Evolutionary conservation across 2,888 invertebrate species (phyloP).

Genomic region (Fragum fragum): DNA sequence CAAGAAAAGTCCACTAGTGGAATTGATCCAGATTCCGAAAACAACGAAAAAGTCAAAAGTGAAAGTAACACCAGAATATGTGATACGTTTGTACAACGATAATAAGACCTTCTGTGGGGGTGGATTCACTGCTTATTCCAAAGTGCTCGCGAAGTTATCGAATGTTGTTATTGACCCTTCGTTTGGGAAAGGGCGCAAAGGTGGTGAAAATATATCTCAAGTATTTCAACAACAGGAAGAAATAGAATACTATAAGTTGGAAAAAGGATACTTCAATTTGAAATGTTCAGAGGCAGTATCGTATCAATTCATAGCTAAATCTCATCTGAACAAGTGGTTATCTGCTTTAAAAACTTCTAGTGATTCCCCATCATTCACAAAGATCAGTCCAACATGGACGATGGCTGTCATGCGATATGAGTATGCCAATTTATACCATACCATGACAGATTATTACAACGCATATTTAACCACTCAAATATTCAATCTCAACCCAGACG

Average conservation of each 20-base stretch:
- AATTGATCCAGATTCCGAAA: neutral
- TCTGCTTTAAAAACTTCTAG: constrained; percentile 27
- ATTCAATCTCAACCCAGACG: constrained; percentile 69
- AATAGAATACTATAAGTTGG: constrained; percentile 71
- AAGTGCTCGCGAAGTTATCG: constrained; percentile 61
- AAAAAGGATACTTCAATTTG: constrained; percentile 73
- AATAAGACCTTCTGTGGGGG: constrained; percentile 47
- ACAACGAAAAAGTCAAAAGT: neutral
- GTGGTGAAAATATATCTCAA: constrained; percentile 71
- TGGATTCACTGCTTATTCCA: constrained; percentile 59
- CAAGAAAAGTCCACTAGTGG: neutral
- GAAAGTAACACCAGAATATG: neutral
- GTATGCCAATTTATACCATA: constrained; percentile 84
- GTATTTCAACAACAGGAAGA: constrained; percentile 76
- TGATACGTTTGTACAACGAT: neutral
- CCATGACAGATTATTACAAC: constrained; percentile 83
- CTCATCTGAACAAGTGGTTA: constrained; percentile 70
- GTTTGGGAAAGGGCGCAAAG: constrained; percentile 59
- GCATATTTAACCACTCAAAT: constrained; percentile 77
- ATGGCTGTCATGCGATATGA: constrained; percentile 81
- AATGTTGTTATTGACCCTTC: constrained; percentile 67
- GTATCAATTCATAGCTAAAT: constrained; percentile 53
- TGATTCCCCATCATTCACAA: neutral
- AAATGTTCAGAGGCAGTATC: constrained; percentile 56
- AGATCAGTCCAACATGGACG: constrained; percentile 57